Base-by-base conservation (phyloP, 2,888 invertebrate species). In the Apotomis turbidana region DNA sequence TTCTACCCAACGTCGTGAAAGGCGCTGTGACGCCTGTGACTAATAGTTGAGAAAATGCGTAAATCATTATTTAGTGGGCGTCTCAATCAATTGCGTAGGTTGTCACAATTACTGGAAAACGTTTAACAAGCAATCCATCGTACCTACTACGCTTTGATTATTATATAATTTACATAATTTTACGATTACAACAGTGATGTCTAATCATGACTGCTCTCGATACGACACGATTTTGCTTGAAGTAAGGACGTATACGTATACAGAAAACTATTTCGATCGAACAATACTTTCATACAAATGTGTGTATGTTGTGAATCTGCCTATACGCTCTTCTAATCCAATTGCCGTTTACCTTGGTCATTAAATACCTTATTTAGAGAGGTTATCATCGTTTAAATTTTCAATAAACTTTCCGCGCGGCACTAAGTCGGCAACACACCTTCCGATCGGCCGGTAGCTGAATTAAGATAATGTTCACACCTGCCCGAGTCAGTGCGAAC, bases 401-500 rank as follows among this genome's bases (percentile, higher is more conserved):
- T 74, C 69, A 71, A 69, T 74, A 72, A 71, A 68, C 52, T 72
- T 68, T 68, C 52, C 52, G 58, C 52, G 77, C 80, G 78, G 78
- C 77, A 79, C 87, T 84, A 87, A 87, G 85, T 84, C 82, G 76
- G 81, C 82, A 81, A 82, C 85, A 73, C 75, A 85, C 84, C 84
- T 79, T 78, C 81, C 84, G 85, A 86, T 87, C 85, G 84, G 81
- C 83, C 88, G 86, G 90, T 89, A 88, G 91, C 90, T 88, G 89
- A 89, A 91, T 92, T 90, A 91, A 93, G 93, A 92, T 93, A 91
- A 93, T 90, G 87, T 90, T 93, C 89, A 89, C 93, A 93, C 93
- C 92, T 93, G 91, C 87, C 83, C 81, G 84, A 79, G 78, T 85
- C 82, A 82, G 85, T 86, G 86, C 86, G 59, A 88, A 89, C 88